Evolutionary conservation across 2,797 vertebrate genomes (phyloP), one percentile per base, ranked within the genome.

Genomic region (Macropodus opercularis): DNA sequence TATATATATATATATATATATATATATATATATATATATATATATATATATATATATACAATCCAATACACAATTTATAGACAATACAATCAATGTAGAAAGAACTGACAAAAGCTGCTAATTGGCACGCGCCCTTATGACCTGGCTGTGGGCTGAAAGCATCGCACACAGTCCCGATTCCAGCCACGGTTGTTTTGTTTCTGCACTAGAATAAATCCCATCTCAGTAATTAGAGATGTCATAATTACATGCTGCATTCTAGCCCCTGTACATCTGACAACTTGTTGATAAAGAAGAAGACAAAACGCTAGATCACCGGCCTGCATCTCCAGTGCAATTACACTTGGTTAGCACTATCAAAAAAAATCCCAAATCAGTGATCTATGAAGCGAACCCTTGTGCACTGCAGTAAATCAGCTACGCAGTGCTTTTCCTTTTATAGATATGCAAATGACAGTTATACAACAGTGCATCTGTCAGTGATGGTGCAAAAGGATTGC

Each of bases 381-480:
- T 24, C 11, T 2, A 15, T n/a, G n/a, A n/a, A n/a, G 13, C n/a
- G 35, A 42, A 22, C 15, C 8, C 15, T 35, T 26, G 10, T 34
- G 6, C 6, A 31, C 23, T 13, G n/a, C 1, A 38, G n/a, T n/a
- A n/a, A 29, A 2, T 15, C 3, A 15, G 21, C 22, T 23, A 40
- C 22, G 1, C 19, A 42, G 24, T 23, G 8, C 1, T 10, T 63
- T 52, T n/a, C 17, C 13, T 27, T 52, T 31, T 14, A 50, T 19
- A 24, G 3, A 39, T n/a, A 36, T 31, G 8, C 4, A n/a, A 54
- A 63, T 53, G 7, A 21, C 14, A 48, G 21, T 34, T 36, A 52
- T 24, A 15, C 17, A 66, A 38, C 24, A 9, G 8, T 50, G 34
- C 44, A 29, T 29, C 22, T 26, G 43, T 12, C 14, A n/a, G 23